Evolutionary conservation across 2,113 vertebrate species (phyloP).

Genomic region (Macquaria australasica): DNA sequence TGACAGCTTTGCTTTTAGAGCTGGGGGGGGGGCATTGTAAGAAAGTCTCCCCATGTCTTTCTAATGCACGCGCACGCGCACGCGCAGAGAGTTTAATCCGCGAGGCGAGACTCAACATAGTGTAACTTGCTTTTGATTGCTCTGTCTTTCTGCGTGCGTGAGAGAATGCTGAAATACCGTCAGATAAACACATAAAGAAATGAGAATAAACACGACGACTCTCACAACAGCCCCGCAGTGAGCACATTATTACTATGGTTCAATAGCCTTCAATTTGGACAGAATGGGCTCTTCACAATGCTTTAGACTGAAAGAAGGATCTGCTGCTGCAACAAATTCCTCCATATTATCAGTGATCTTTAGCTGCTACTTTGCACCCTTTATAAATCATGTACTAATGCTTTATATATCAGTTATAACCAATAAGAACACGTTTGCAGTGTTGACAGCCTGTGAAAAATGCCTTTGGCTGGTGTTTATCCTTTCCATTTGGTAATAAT

Average conservation of each 20-base stretch:
- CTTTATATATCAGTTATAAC: neutral
- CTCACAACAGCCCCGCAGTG: slow-evolving; percentile 38
- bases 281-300: slow-evolving; percentile 5
- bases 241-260: slow-evolving; percentile 5
- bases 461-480: neutral
- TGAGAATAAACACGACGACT: slow-evolving; percentile 43
- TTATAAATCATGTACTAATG: neutral
- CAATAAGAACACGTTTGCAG: neutral
- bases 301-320: neutral
- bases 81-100: slow-evolving; percentile 61
- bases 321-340: slow-evolving; percentile 4
- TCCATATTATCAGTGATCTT: neutral
- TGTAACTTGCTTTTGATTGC: slow-evolving; percentile 69
- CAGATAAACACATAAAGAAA: slow-evolving; percentile 35
- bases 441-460: neutral
- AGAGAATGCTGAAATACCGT: too few species aligned
- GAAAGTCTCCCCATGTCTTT: slow-evolving; percentile 21
- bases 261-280: neutral
- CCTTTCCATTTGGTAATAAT: neutral
- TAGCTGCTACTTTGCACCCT: neutral
- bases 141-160: slow-evolving; percentile 7
- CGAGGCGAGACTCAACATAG: slow-evolving; percentile 57
- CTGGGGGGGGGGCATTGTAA: slow-evolving; percentile 28
- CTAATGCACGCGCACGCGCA: slow-evolving; percentile 45
- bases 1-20: slow-evolving; percentile 47